Evolutionary conservation across 2,888 invertebrate species (phyloP).

Genomic region (Vesta saturnalis): DNA sequence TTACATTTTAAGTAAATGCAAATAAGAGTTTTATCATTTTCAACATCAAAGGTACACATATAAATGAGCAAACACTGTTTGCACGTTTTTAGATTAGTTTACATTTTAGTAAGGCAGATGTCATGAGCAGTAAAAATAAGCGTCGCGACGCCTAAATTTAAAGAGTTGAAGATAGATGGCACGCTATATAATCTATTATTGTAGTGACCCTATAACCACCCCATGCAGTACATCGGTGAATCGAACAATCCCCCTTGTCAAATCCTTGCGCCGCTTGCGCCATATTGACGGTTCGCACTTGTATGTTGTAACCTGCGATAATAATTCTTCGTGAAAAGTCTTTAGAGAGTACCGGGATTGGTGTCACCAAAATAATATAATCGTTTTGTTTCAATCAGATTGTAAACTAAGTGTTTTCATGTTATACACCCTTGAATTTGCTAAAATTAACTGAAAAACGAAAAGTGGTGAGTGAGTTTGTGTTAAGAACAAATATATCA

Average conservation of each 20-base stretch:
- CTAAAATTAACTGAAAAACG: not conserved
- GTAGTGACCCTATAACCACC: slow-evolving; percentile 55
- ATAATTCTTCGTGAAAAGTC: slow-evolving; percentile 15
- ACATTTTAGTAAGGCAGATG: not conserved
- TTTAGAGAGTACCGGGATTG: slow-evolving; percentile 6
- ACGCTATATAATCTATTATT: slow-evolving; percentile 22
- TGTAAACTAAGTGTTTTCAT: not conserved
- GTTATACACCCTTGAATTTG: slow-evolving; percentile 9
- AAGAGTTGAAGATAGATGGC: slow-evolving; percentile 28
- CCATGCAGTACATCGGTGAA: slow-evolving; percentile 69
- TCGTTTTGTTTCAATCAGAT: not conserved
- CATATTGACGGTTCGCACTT: slow-evolving; percentile 47
- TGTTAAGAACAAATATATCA: slow-evolving; percentile 11
- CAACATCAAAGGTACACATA: not conserved
- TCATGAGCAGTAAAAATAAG: slow-evolving; percentile 7
- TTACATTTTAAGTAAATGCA: too few species aligned
- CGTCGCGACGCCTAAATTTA: slow-evolving; percentile 34
- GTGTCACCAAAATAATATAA: slow-evolving; percentile 10
- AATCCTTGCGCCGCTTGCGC: slow-evolving; percentile 48
- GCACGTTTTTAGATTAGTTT: too few species aligned
- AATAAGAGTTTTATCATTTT: too few species aligned
- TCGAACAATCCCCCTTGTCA: slow-evolving; percentile 68
- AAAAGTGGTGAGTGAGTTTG: not conserved
- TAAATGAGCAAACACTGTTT: too few species aligned
- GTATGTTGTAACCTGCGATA: slow-evolving; percentile 28